A percentile compares a stretch with the other conserved stretches of the same genome.
Conservation (phyloP, 2,797 vertebrate species). For the Spondyliosoma cantharus region DNA sequence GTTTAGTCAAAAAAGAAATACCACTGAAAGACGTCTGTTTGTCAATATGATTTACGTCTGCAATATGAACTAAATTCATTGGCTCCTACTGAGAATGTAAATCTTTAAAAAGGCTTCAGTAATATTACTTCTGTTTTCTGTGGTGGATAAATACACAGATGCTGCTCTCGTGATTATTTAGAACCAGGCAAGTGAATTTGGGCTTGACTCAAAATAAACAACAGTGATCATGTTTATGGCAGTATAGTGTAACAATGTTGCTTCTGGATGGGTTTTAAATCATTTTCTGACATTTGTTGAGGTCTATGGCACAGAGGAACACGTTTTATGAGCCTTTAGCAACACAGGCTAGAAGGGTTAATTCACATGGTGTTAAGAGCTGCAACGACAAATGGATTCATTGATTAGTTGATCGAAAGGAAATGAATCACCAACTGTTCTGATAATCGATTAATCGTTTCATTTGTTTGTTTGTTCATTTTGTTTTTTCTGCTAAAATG, state of each 20-base stretch:
- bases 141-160: background rate
- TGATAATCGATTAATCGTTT: no score
- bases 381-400: no score
- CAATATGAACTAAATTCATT: background rate
- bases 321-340: background rate
- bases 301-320: background rate
- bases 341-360: background rate
- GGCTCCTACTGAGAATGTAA: background rate
- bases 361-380: background rate
- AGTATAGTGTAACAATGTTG: background rate
- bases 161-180: background rate
- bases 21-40: background rate
- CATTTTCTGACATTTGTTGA: background rate
- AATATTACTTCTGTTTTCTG: background rate
- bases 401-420: no score
- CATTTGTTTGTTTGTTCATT: no score
- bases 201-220: background rate
- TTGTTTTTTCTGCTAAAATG: no score
- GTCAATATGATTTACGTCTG: background rate
- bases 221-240: background rate
- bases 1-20: background rate
- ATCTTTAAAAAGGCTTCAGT: background rate
- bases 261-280: background rate
- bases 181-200: background rate
- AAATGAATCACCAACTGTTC: no score